These are phyloP conservation scores for Protosalanx chinensis DNA, from an alignment of 2,797 vertebrate species.

Conservation along the genomic window DNA sequence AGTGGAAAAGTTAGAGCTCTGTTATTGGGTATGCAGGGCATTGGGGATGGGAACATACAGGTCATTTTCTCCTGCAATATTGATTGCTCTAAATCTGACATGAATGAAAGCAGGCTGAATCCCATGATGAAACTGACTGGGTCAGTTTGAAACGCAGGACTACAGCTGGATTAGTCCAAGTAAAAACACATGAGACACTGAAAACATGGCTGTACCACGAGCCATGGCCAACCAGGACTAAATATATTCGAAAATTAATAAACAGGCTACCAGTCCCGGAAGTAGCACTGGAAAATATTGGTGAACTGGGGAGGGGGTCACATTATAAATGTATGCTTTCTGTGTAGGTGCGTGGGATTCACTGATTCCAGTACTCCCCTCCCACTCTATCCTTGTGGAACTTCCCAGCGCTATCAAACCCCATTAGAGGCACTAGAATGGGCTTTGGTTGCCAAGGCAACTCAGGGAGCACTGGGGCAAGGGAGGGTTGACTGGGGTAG, in stretches of 20 bases:
- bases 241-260: constrained; percentile 7
- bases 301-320: constrained; percentile 27
- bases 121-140: constrained; percentile 22
- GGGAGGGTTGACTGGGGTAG: neutral
- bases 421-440: constrained; percentile 15
- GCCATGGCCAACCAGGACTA: neutral
- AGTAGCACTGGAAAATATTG: constrained; percentile 16
- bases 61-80: neutral
- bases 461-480: constrained; percentile 1
- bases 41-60: neutral
- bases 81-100: neutral
- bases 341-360: constrained; percentile 17
- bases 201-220: constrained; percentile 21
- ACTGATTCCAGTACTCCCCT: neutral
- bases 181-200: constrained; percentile 26
- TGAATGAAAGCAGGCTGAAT: constrained; percentile 5
- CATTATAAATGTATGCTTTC: constrained; percentile 44
- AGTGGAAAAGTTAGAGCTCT: neutral
- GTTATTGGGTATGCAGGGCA: neutral
- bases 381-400: neutral
- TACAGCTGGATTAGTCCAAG: constrained; percentile 48
- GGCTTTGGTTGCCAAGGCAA: constrained; percentile 46
- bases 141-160: constrained; percentile 18
- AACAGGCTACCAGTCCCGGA: constrained; percentile 40
- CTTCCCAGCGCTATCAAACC: constrained; percentile 14